Percentiles rank a stretch among this genome's conserved stretches.
Conservation (phyloP, 2,113 vertebrate species). For the Tympanuchus pallidicinctus region DNA sequence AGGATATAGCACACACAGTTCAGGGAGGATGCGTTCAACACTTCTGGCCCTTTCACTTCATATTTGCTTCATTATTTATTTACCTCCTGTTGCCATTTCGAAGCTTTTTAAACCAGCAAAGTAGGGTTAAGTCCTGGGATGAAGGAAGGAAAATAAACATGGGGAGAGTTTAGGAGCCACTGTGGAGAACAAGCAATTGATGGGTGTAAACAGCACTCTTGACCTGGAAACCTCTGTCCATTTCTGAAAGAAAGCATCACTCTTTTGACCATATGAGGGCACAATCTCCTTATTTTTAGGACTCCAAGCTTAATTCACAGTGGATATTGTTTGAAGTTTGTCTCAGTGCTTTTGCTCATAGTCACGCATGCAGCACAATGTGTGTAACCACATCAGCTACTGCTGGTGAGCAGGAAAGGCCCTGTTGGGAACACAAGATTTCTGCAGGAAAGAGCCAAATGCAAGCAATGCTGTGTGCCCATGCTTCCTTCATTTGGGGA, state of each 20-base stretch:
- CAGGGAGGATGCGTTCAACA: not conserved
- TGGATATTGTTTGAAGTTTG: not conserved
- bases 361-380: not conserved
- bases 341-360: not conserved
- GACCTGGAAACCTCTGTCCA: constrained; percentile 8
- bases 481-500: accelerated
- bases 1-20: accelerated
- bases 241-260: not conserved
- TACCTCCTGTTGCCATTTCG: not conserved
- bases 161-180: not conserved
- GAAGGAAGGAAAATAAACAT: constrained; percentile 35
- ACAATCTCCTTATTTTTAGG: constrained; percentile 47
- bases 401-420: not conserved
- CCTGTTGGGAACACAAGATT: not conserved
- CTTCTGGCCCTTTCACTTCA: not conserved
- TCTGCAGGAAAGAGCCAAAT: not conserved
- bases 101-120: not conserved
- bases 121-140: not conserved
- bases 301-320: not conserved
- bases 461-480: not conserved
- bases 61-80: not conserved
- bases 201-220: constrained; percentile 15
- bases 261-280: constrained; percentile 53
- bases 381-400: not conserved
- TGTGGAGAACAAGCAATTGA: not conserved